These are phyloP conservation scores for Nipponacmea schrenckii DNA, from an alignment of 2,888 invertebrate species.

Conservation along the genomic window DNA sequence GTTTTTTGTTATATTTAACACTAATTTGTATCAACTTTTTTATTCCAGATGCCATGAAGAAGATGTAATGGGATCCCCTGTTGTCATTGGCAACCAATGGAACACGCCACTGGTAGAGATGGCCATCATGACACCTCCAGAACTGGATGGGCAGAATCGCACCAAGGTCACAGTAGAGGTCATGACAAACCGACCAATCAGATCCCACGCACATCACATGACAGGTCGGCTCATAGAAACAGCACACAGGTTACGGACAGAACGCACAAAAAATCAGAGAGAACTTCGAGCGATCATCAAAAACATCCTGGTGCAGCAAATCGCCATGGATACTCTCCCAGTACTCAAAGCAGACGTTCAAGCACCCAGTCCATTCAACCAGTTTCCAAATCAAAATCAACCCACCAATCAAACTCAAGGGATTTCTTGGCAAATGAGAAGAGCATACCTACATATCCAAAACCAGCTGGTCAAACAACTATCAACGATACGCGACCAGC, in stretches of 20 bases:
- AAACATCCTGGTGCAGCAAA: neutral
- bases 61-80: slow-evolving; percentile 22
- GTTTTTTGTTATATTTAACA: no score
- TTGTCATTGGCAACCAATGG: slow-evolving; percentile 22
- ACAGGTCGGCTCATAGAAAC: neutral
- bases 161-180: neutral
- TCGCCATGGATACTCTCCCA: neutral
- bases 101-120: slow-evolving; percentile 26
- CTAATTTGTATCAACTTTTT: neutral
- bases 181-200: neutral
- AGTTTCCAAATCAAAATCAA: neutral
- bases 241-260: neutral
- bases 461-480: neutral
- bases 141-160: neutral
- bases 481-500: neutral
- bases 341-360: neutral
- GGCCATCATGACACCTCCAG: slow-evolving; percentile 13
- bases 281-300: neutral
- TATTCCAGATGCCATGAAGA: slow-evolving; percentile 15
- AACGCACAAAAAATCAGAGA: neutral
- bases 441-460: slow-evolving; percentile 1
- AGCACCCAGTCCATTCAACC: neutral
- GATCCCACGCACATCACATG: neutral
- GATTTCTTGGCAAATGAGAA: slow-evolving; percentile 7
- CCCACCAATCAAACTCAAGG: neutral